phyloP scores from a whole-genome alignment of 2,888 invertebrate genomes.

The Acrobasis repandana region DNA sequence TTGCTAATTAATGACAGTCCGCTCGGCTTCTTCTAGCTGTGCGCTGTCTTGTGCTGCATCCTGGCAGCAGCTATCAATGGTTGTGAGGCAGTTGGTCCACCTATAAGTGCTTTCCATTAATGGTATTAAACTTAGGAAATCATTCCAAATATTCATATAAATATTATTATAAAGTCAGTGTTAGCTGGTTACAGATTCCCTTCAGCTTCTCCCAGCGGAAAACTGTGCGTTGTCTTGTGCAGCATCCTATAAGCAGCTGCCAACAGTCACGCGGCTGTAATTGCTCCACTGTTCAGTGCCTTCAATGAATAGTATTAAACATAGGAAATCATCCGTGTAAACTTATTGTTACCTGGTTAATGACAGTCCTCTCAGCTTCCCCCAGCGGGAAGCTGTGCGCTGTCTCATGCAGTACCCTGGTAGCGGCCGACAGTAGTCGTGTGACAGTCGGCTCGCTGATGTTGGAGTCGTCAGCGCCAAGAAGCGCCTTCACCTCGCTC shows the following conservation, averaged over 20 bases:
- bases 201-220: slow-evolving; percentile 87
- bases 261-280: slow-evolving; percentile 71
- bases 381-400: slow-evolving; percentile 87
- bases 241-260: slow-evolving; percentile 85
- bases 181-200: slow-evolving; percentile 85
- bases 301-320: not conserved
- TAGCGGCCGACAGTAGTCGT: slow-evolving; percentile 83
- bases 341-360: slow-evolving; percentile 75
- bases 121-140: too few relatives aligned
- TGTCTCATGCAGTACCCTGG: slow-evolving; percentile 86
- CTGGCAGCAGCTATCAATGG: slow-evolving; percentile 84
- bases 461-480: slow-evolving; percentile 74
- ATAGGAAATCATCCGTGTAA: not conserved
- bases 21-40: slow-evolving; percentile 74
- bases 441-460: slow-evolving; percentile 58
- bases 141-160: too few relatives aligned
- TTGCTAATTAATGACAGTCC: too few relatives aligned
- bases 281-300: not conserved
- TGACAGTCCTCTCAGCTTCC: slow-evolving; percentile 86
- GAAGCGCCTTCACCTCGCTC: slow-evolving; percentile 86
- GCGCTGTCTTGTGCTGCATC: slow-evolving; percentile 87
- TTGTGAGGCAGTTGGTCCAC: slow-evolving; percentile 65
- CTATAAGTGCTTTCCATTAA: too few relatives aligned
- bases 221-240: slow-evolving; percentile 86
- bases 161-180: too few relatives aligned